Percentiles rank a stretch among this genome's conserved stretches.
phyloP scores from a whole-genome alignment of 2,113 vertebrate species.

The Puntigrus tetrazona region DNA sequence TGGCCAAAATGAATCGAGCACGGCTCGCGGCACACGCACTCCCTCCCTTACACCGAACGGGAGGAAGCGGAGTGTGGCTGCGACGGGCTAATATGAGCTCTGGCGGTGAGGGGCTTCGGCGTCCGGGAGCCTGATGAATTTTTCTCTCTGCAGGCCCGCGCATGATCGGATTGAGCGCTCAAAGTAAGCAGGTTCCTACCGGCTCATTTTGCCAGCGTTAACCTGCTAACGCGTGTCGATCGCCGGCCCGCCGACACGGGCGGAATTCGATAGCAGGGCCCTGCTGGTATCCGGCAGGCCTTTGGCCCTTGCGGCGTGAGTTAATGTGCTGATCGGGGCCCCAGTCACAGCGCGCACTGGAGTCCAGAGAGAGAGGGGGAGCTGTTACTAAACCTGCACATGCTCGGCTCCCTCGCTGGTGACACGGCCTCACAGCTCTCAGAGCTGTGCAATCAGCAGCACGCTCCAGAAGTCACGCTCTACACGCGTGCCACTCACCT shows the following conservation, averaged over 20 bases:
- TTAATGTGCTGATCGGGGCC: constrained; percentile 80
- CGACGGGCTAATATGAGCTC: constrained; percentile 54
- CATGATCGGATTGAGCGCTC: constrained; percentile 82
- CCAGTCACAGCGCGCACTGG: constrained; percentile 75
- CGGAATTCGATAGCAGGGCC: constrained; percentile 81
- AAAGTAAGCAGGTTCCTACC: constrained; percentile 70
- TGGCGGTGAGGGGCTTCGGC: constrained; percentile 58
- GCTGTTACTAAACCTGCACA: constrained; percentile 77
- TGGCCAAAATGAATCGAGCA: constrained; percentile 87
- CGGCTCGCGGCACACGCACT: constrained; percentile 81
- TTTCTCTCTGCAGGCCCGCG: constrained; percentile 76
- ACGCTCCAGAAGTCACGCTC: constrained; percentile 30
- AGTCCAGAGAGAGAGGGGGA: constrained; percentile 68
- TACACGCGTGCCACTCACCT: constrained; percentile 38
- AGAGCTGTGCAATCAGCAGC: constrained; percentile 38
- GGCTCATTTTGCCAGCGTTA: constrained; percentile 85
- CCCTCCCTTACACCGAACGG: constrained; percentile 68
- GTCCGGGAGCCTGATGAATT: constrained; percentile 78
- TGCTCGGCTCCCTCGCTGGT: constrained; percentile 69
- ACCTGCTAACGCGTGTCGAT: constrained; percentile 79
- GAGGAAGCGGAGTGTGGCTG: constrained; percentile 56
- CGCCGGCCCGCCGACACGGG: constrained; percentile 78
- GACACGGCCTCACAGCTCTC: constrained; percentile 49
- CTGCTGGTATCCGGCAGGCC: constrained; percentile 77
- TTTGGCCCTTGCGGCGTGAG: constrained; percentile 74